Percentiles rank a stretch among this genome's conserved stretches.
Conservation (phyloP, 2,888 invertebrate species). For the Tetrapedia diversipes region DNA sequence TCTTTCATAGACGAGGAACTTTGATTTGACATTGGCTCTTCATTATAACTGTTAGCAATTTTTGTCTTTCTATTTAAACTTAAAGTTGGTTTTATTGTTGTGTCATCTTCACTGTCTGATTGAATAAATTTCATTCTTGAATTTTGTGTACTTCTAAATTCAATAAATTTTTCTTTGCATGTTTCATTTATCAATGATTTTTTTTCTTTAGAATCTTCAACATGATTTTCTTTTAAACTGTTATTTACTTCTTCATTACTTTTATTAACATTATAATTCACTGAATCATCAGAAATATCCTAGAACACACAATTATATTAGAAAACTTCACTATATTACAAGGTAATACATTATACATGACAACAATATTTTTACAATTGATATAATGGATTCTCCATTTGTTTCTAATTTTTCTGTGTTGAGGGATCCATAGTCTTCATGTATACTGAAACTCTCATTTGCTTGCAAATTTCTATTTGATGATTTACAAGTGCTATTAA, state of each 20-base stretch:
- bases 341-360: conserved; percentile 1
- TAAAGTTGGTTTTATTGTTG: not conserved
- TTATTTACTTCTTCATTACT: not conserved
- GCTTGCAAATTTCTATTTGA: not conserved
- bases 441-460: not conserved
- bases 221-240: conserved; percentile 1
- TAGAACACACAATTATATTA: conserved; percentile 26
- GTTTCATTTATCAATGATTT: conserved; percentile 6
- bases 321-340: not conserved
- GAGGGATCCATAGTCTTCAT: not conserved
- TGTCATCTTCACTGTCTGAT: conserved; percentile 65
- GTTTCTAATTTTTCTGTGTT: not conserved
- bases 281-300: conserved; percentile 55
- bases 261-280: not conserved
- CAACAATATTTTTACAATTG: conserved; percentile 51
- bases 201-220: conserved; percentile 21
- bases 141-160: not conserved
- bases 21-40: not conserved
- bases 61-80: conserved; percentile 32
- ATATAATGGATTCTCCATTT: conserved; percentile 41
- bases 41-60: conserved; percentile 12
- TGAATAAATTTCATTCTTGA: conserved; percentile 37
- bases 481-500: conserved; percentile 37
- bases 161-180: not conserved
- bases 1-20: not conserved